Percentiles rank a stretch among this genome's conserved stretches.
Evolutionary conservation across 1,140 invertebrate genomes (phyloP).

Genomic region (Scaptomyza pallida): DNA sequence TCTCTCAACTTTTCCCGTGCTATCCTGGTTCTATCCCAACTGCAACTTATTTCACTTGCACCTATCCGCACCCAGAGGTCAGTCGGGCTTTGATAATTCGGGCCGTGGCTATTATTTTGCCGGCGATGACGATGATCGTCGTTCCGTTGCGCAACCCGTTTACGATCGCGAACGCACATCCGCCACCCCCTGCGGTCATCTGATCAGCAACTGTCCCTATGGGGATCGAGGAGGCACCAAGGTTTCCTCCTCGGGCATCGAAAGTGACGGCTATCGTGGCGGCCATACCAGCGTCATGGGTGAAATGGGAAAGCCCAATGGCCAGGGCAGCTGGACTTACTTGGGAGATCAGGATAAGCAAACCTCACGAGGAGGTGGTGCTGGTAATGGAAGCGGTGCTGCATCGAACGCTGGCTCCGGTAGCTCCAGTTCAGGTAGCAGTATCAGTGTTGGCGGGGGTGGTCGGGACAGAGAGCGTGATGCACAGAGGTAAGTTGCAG

Average conservation of each 20-base stretch:
- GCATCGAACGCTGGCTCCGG: conserved; percentile 13
- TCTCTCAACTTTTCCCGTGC: conserved; percentile 13
- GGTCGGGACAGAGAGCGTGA: conserved; percentile 60
- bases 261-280: conserved; percentile 60
- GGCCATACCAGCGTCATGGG: conserved; percentile 63
- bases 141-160: conserved; percentile 53
- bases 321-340: conserved; percentile 69
- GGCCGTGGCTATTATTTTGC: conserved; percentile 85
- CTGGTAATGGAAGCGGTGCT: conserved; percentile 12
- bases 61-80: conserved; percentile 57
- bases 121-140: conserved; percentile 70
- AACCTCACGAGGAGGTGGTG: conserved; percentile 15
- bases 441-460: conserved; percentile 35
- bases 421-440: conserved; percentile 23
- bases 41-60: conserved; percentile 45
- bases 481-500: conserved; percentile 83
- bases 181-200: conserved; percentile 59
- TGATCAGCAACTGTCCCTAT: conserved; percentile 68
- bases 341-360: conserved; percentile 73
- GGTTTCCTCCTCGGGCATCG: conserved; percentile 71
- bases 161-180: conserved; percentile 40
- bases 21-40: conserved; percentile 30
- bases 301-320: conserved; percentile 32
- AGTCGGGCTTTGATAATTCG: conserved; percentile 83
- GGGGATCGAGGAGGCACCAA: conserved; percentile 48